Conservation (phyloP, 1,140 invertebrate genomes). For the Drosophila ficusphila region DNA sequence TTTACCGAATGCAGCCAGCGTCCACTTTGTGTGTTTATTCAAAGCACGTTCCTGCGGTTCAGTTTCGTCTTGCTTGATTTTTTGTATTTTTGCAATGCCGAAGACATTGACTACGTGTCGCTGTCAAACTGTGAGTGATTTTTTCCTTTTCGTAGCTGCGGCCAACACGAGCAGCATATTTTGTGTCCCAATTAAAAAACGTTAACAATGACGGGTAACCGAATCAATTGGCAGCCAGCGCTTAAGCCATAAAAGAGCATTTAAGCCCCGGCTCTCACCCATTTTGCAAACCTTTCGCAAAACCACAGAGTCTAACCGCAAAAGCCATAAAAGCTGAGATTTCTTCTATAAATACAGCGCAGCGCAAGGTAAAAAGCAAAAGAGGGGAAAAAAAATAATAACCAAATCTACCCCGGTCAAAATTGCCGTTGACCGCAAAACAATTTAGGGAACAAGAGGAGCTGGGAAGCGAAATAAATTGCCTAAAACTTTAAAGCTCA, state of each 20-base stretch:
- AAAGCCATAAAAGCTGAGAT: slow-evolving; percentile 71
- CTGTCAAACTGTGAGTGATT: slow-evolving; percentile 61
- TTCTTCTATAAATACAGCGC: slow-evolving; percentile 36
- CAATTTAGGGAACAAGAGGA: slow-evolving; percentile 53
- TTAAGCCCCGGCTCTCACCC: slow-evolving; percentile 60
- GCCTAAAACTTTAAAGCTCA: slow-evolving; percentile 40
- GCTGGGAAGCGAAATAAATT: slow-evolving; percentile 27
- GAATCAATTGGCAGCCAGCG: slow-evolving; percentile 67
- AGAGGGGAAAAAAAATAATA: slow-evolving; percentile 23
- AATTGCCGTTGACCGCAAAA: slow-evolving; percentile 66
- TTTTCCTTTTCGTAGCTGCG: slow-evolving; percentile 19
- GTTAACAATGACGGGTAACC: slow-evolving; percentile 48
- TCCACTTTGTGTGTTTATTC: slow-evolving; percentile 55
- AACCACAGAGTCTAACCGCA: slow-evolving; percentile 58
- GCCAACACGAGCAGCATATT: slow-evolving; percentile 73
- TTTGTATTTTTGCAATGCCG: slow-evolving; percentile 34
- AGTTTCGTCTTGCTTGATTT: slow-evolving; percentile 26
- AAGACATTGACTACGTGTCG: slow-evolving; percentile 65
- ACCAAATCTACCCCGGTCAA: slow-evolving; percentile 36
- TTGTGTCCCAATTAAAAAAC: slow-evolving; percentile 72
- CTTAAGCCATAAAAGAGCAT: slow-evolving; percentile 67
- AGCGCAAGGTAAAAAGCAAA: neutral
- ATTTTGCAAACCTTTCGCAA: slow-evolving; percentile 50
- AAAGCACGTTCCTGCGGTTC: slow-evolving; percentile 72
- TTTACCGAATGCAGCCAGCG: slow-evolving; percentile 38